A percentile compares a stretch with the other conserved stretches of the same genome.
These are phyloP conservation scores for Zele albiditarsus DNA, from an alignment of 2,888 invertebrate genomes.

Conservation along the genomic window DNA sequence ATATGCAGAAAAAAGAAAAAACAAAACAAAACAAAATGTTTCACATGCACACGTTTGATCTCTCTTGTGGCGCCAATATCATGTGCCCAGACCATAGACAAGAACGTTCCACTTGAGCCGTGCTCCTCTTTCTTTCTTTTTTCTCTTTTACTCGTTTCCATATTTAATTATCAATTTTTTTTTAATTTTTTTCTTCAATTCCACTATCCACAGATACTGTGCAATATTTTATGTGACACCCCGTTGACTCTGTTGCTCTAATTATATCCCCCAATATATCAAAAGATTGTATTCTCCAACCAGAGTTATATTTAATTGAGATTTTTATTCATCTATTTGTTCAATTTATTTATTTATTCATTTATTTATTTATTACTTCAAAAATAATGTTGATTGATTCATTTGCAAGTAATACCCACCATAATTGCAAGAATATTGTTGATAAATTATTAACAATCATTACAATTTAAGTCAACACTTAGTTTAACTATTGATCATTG, in stretches of 20 bases:
- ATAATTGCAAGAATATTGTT: too few species aligned
- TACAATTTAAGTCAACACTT: too few species aligned
- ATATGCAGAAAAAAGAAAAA: background rate
- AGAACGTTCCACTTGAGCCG: background rate
- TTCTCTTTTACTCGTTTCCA: slow-evolving; percentile 46
- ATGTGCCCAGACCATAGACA: slow-evolving; percentile 43
- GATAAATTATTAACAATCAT: too few species aligned
- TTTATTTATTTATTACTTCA: background rate
- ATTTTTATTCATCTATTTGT: background rate
- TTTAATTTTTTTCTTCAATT: slow-evolving; percentile 26
- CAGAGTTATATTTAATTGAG: slow-evolving; percentile 19
- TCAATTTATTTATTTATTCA: background rate
- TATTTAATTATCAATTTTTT: slow-evolving; percentile 52
- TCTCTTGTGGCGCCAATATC: slow-evolving; percentile 48
- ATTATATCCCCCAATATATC: slow-evolving; percentile 21
- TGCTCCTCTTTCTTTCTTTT: slow-evolving; percentile 14
- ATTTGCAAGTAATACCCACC: too few species aligned
- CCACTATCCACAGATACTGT: too few species aligned
- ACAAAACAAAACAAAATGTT: background rate
- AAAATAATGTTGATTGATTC: too few species aligned
- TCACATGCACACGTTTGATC: slow-evolving; percentile 39
- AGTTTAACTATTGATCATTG: too few species aligned
- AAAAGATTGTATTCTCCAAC: slow-evolving; percentile 20
- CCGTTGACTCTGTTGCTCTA: slow-evolving; percentile 21
- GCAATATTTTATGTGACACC: slow-evolving; percentile 11